Percentiles rank a stretch among this genome's conserved stretches.
Evolutionary conservation across 2,797 vertebrate species (phyloP).

Genomic region (Lophura swinhoii): DNA sequence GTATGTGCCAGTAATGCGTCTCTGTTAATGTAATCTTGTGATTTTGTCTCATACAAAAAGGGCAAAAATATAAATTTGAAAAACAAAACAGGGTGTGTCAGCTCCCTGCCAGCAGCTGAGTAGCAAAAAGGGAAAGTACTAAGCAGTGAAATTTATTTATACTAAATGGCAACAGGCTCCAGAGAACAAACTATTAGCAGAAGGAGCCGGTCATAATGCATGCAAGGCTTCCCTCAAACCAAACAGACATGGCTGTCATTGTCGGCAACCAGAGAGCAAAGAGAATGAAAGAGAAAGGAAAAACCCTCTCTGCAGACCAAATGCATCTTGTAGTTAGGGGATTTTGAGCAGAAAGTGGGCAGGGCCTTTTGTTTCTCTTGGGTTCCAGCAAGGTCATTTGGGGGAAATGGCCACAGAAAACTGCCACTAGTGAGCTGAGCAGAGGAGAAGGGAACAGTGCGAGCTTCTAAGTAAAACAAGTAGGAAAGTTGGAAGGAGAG

Average conservation of each 20-base stretch:
- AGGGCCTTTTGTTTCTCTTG: not conserved
- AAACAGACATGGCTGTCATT: slow-evolving; percentile 18
- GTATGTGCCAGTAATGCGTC: not conserved
- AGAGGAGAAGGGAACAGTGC: not conserved
- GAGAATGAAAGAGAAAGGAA: not conserved
- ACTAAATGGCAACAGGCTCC: not conserved
- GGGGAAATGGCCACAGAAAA: not conserved
- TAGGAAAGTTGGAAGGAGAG: not conserved
- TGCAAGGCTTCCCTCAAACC: slow-evolving; percentile 45
- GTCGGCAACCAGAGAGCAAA: slow-evolving; percentile 15
- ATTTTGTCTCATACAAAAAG: not conserved
- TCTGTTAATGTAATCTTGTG: not conserved
- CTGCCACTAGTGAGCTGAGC: not conserved
- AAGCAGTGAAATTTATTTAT: slow-evolving; percentile 54
- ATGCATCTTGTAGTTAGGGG: slow-evolving; percentile 13
- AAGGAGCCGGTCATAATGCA: slow-evolving; percentile 33
- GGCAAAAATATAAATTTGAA: slow-evolving; percentile 1
- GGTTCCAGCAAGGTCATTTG: slow-evolving; percentile 1
- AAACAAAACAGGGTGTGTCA: slow-evolving; percentile 32
- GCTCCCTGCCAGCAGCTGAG: slow-evolving; percentile 2
- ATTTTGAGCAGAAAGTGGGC: not conserved
- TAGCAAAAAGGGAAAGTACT: slow-evolving; percentile 43
- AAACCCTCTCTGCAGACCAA: not conserved
- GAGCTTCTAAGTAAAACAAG: not conserved
- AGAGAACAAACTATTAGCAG: slow-evolving; percentile 63